phyloP scores from a whole-genome alignment of 92 coral and sea anemone species.

The Chrysogorgia sp. region DNA sequence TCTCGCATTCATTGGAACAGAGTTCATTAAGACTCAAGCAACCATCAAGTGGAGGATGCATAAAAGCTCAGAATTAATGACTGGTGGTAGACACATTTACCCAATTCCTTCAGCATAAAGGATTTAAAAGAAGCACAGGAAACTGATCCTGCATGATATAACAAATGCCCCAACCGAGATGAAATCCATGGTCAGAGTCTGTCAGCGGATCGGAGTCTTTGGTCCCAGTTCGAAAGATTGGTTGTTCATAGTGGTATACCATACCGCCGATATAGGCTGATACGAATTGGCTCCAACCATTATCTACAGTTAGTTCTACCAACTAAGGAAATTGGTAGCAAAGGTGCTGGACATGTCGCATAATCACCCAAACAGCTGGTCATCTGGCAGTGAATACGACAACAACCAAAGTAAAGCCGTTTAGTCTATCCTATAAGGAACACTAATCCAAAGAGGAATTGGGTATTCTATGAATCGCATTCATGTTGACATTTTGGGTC shows the following conservation, averaged over 20 bases:
- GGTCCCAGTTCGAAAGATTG: no score
- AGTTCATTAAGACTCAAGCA: no score
- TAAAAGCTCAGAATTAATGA: no score
- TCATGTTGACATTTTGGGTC: constrained; percentile 9
- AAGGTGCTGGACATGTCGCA: constrained; percentile 27
- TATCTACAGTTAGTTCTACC: constrained; percentile 10
- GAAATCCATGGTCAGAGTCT: no score
- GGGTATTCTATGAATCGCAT: constrained; percentile 16
- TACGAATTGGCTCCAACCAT: no score
- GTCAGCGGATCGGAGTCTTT: no score
- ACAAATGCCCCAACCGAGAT: no score
- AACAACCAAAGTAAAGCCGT: constrained; percentile 13
- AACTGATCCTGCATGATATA: not conserved
- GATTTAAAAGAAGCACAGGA: not conserved
- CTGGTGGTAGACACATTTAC: no score
- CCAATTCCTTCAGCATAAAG: no score
- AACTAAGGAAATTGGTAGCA: constrained; percentile 5
- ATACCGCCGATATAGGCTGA: no score
- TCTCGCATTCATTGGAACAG: not conserved
- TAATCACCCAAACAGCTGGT: constrained; percentile 12
- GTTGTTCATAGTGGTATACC: no score
- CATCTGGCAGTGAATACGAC: constrained; percentile 33
- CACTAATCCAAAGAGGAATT: constrained; percentile 29
- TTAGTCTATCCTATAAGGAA: constrained; percentile 20
- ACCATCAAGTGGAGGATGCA: no score